Evolutionary conservation across 2,888 invertebrate species (phyloP).

Genomic region (Eupithecia abbreviata): DNA sequence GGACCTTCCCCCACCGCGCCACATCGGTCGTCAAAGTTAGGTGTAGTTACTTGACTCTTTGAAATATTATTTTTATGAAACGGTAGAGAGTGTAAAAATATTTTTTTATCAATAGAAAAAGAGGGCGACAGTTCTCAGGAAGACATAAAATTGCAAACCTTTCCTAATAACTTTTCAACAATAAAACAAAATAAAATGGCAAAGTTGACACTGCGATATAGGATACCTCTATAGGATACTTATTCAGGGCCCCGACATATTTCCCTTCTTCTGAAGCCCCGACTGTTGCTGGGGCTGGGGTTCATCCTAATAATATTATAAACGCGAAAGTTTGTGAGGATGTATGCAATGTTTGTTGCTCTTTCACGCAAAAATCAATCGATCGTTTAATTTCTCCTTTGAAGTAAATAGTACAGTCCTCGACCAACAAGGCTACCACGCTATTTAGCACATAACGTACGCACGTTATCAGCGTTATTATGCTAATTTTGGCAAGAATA

Average conservation of each 20-base stretch:
- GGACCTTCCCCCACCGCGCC: too few species aligned
- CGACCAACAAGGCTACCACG: background rate
- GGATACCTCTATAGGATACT: conserved; percentile 12
- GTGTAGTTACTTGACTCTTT: background rate
- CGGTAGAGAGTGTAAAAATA: background rate
- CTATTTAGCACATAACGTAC: too few species aligned
- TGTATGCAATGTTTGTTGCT: too few species aligned
- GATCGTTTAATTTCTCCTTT: background rate
- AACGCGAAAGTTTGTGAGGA: too few species aligned
- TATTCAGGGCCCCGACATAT: conserved; percentile 10
- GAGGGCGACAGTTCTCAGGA: background rate
- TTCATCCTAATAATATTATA: too few species aligned
- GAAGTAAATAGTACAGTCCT: background rate
- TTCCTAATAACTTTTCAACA: background rate
- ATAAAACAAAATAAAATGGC: conserved; percentile 19
- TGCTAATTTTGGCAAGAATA: too few species aligned
- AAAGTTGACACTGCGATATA: conserved; percentile 20
- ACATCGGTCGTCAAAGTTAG: too few species aligned
- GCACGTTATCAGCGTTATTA: too few species aligned
- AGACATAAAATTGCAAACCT: background rate
- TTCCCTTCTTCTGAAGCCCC: background rate
- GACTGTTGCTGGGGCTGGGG: background rate
- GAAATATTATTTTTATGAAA: background rate
- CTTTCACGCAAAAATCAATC: too few species aligned
- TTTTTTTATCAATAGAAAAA: background rate